These are phyloP conservation scores for Anas acuta DNA, from an alignment of 2,797 vertebrate species.

Conservation along the genomic window DNA sequence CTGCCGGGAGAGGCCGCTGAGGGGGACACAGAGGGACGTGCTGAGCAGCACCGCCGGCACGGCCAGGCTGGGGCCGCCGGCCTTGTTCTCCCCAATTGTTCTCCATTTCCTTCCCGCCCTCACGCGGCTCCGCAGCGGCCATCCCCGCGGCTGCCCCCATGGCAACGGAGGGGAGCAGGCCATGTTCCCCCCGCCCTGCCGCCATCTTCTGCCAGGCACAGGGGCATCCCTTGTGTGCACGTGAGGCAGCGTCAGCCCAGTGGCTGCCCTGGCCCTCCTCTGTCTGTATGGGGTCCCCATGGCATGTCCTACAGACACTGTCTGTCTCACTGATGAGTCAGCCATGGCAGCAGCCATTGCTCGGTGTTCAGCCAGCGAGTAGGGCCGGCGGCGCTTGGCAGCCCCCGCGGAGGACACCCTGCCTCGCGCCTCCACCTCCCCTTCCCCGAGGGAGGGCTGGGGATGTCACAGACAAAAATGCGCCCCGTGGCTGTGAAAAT, in stretches of 20 bases:
- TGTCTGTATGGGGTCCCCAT: fast-evolving
- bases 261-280: not conserved
- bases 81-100: slow-evolving; percentile 62
- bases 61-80: slow-evolving; percentile 13
- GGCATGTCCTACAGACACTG: not conserved
- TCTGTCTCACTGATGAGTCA: not conserved
- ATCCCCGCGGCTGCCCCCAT: slow-evolving; percentile 33
- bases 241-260: fast-evolving
- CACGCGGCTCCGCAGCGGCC: not conserved
- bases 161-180: not conserved
- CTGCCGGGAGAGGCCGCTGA: not conserved
- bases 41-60: not conserved
- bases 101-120: slow-evolving; percentile 70
- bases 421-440: not conserved
- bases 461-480: slow-evolving; percentile 58
- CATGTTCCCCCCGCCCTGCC: not conserved
- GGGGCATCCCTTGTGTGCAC: fast-evolving
- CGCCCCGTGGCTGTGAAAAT: slow-evolving; percentile 55
- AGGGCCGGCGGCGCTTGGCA: fast-evolving
- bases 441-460: not conserved
- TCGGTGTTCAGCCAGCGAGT: fast-evolving
- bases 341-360: not conserved
- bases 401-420: not conserved
- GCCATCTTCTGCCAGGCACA: not conserved
- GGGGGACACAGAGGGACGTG: not conserved